Conservation (phyloP, 1,140 invertebrate species). For the Zaprionus davidi region DNA sequence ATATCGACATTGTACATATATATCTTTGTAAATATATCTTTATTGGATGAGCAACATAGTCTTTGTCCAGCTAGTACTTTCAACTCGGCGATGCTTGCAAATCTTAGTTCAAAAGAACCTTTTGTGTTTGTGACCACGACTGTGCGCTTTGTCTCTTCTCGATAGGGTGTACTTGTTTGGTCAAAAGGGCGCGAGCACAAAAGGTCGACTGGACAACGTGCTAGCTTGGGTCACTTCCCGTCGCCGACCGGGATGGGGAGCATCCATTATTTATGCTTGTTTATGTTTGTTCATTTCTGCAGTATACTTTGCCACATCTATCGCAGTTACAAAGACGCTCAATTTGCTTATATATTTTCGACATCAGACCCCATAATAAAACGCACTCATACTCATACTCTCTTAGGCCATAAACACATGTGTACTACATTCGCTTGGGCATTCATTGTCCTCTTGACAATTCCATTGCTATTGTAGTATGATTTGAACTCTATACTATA, state of each 20-base stretch:
- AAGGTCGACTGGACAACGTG: constrained; percentile 52
- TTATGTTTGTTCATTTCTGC: constrained; percentile 64
- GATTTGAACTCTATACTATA: too few species aligned
- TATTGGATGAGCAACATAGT: not conserved
- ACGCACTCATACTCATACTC: not conserved
- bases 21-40: not conserved
- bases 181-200: constrained; percentile 72
- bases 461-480: too few species aligned
- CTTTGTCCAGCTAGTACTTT: constrained; percentile 12
- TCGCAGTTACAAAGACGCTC: constrained; percentile 16
- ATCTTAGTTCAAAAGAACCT: constrained; percentile 66
- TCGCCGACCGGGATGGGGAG: not conserved
- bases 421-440: too few species aligned
- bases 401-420: not conserved
- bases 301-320: constrained; percentile 43
- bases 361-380: not conserved
- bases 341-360: constrained; percentile 26
- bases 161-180: constrained; percentile 71
- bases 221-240: constrained; percentile 24
- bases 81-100: constrained; percentile 41
- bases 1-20: not conserved
- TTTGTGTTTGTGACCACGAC: constrained; percentile 56
- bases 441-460: too few species aligned
- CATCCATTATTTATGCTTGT: constrained; percentile 67
- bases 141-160: constrained; percentile 58